phyloP scores from a whole-genome alignment of 2,797 vertebrate species.

The Ciconia nigra region DNA sequence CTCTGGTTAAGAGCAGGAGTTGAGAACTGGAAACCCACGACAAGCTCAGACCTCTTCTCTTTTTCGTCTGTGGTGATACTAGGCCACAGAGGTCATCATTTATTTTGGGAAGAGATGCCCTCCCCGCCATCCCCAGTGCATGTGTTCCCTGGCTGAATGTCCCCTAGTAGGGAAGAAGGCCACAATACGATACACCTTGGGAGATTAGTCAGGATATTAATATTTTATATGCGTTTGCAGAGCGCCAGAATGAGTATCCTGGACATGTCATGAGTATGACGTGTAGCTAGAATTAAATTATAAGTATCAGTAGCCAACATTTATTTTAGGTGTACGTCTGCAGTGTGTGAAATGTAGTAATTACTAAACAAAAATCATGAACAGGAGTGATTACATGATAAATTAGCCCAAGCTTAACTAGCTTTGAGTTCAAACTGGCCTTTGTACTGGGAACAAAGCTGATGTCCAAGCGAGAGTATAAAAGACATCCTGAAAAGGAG shows the following conservation, averaged over 20 bases:
- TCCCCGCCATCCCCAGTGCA: background rate
- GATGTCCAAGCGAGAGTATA: too few relatives aligned
- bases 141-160: too few relatives aligned
- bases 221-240: background rate
- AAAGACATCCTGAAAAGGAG: background rate
- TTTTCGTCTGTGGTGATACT: too few relatives aligned
- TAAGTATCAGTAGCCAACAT: background rate
- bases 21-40: background rate
- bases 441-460: background rate
- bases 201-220: background rate
- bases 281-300: background rate
- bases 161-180: background rate
- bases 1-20: background rate
- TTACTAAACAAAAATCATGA: background rate
- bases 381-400: background rate
- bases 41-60: background rate
- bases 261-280: accelerated
- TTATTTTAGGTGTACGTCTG: background rate
- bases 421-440: background rate
- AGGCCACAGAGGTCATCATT: too few relatives aligned
- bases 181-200: accelerated
- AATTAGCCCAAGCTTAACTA: background rate
- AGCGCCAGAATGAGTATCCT: background rate
- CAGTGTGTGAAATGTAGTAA: background rate
- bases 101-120: background rate